Percentiles rank a stretch among this genome's conserved stretches.
Evolutionary conservation across 2,888 invertebrate genomes (phyloP).

Genomic region (Ochropacha duplaris): DNA sequence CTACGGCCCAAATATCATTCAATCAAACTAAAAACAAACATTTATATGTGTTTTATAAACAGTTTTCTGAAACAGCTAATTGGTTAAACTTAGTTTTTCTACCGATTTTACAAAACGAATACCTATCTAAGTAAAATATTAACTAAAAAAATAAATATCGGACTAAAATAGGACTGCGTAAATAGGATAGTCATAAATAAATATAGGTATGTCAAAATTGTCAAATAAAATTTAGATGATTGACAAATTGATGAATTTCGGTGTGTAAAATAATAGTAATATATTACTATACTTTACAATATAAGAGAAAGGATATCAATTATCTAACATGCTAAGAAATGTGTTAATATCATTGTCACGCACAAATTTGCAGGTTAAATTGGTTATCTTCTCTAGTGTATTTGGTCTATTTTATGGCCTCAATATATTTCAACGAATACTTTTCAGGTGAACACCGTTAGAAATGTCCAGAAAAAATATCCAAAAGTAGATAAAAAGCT

Average conservation of each 20-base stretch:
- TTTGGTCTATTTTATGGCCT: neutral
- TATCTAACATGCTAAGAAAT: slow-evolving; percentile 42
- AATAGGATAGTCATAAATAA: no score
- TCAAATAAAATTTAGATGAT: no score
- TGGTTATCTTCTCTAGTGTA: slow-evolving; percentile 12
- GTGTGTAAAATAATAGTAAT: neutral
- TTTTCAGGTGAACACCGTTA: slow-evolving; percentile 51
- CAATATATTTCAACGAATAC: no score
- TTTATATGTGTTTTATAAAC: neutral
- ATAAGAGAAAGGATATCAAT: neutral
- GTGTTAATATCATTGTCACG: slow-evolving; percentile 41
- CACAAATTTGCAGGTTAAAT: slow-evolving; percentile 63
- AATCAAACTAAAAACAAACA: neutral
- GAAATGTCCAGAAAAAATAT: slow-evolving; percentile 58
- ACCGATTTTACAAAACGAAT: no score
- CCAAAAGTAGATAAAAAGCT: slow-evolving; percentile 74
- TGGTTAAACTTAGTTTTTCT: no score
- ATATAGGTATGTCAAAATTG: no score
- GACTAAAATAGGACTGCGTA: no score
- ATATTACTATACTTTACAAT: neutral
- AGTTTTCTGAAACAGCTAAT: no score
- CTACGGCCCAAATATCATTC: slow-evolving; percentile 9
- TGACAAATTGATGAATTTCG: no score
- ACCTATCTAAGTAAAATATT: no score
- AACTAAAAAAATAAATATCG: no score